Conservation (phyloP, 2,888 invertebrate genomes). For the Conops quadrifasciatus region DNA sequence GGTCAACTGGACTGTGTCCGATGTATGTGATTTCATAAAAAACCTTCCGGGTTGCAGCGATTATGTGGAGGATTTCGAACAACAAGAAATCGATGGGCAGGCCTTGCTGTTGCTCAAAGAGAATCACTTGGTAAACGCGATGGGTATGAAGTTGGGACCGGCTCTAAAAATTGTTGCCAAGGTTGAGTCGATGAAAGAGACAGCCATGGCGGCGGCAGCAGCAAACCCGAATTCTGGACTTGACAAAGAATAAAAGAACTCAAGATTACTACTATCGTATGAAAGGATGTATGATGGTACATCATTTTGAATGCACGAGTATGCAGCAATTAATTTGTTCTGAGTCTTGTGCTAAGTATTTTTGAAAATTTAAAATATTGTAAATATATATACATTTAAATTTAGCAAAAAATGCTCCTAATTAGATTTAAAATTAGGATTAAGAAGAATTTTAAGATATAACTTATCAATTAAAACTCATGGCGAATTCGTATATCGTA, state of each 20-base stretch:
- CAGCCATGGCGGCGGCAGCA: slow-evolving; percentile 45
- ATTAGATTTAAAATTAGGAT: slow-evolving; percentile 1
- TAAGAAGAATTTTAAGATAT: background rate
- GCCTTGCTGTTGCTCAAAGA: slow-evolving; percentile 90
- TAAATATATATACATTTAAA: slow-evolving; percentile 17
- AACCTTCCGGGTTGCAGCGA: slow-evolving; percentile 89
- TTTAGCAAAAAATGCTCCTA: slow-evolving; percentile 9
- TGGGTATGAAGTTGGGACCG: slow-evolving; percentile 95
- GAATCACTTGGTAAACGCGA: slow-evolving; percentile 92
- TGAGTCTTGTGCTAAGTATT: too few relatives aligned
- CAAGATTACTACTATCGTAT: background rate
- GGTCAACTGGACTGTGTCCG: slow-evolving; percentile 74
- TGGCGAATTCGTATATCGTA: background rate
- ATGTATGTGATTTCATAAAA: slow-evolving; percentile 89
- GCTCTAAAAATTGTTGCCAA: slow-evolving; percentile 94
- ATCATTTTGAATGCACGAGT: too few relatives aligned
- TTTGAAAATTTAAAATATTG: slow-evolving; percentile 9
- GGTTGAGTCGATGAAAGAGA: slow-evolving; percentile 78
- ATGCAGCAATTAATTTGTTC: too few relatives aligned
- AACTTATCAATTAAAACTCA: background rate
- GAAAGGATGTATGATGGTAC: background rate
- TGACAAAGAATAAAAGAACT: slow-evolving; percentile 42
- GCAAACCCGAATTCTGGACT: slow-evolving; percentile 43
- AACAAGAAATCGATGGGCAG: slow-evolving; percentile 96
- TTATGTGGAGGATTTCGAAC: slow-evolving; percentile 93